Evolutionary conservation across 2,888 invertebrate species (phyloP).

Genomic region (Anarsia innoxiella): DNA sequence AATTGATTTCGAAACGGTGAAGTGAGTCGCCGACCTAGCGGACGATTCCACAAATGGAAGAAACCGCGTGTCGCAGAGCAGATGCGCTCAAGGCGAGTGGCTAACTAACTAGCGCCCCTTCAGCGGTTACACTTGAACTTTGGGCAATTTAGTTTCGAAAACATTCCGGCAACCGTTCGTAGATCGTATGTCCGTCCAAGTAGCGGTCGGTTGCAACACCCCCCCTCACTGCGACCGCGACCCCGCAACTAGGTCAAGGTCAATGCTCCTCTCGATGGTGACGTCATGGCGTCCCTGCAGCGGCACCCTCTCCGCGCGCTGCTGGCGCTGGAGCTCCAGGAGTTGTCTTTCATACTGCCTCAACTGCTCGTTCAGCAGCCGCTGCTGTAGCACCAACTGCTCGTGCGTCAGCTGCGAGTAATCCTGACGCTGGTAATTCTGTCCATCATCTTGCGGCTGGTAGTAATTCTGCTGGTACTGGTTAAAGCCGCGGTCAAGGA

Average conservation of each 20-base stretch:
- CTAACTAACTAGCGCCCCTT: no score
- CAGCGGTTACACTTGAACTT: no score
- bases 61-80: no score
- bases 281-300: slow-evolving; percentile 25
- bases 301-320: slow-evolving; percentile 22
- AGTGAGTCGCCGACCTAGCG: no score
- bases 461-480: neutral
- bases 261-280: slow-evolving; percentile 37
- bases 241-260: slow-evolving; percentile 59
- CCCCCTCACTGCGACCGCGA: slow-evolving; percentile 29
- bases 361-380: slow-evolving; percentile 27
- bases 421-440: slow-evolving; percentile 22
- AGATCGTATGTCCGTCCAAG: no score
- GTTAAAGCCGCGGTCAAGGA: slow-evolving; percentile 10
- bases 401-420: slow-evolving; percentile 21
- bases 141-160: no score
- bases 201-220: no score
- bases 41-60: no score
- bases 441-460: slow-evolving; percentile 23
- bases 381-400: slow-evolving; percentile 25
- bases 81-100: no score
- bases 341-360: slow-evolving; percentile 21
- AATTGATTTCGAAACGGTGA: no score
- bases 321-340: slow-evolving; percentile 29
- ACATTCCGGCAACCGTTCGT: no score